Conservation (phyloP, 2,113 vertebrate species). For the Bujurquina vittata region DNA sequence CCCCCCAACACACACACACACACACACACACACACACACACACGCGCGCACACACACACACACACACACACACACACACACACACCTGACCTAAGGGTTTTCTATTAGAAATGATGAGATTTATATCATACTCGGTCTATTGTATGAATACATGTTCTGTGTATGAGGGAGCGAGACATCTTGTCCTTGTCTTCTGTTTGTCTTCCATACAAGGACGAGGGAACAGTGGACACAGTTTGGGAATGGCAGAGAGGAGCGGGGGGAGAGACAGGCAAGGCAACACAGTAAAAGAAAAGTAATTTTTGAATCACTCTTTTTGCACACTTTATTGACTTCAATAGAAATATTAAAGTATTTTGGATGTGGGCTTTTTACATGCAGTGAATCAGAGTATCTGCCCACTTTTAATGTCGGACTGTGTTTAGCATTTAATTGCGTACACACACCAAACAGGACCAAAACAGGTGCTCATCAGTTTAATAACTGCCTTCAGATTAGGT, state of each 20-base stretch:
- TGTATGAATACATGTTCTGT: neutral
- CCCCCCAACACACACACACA: neutral
- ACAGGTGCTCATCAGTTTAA: neutral
- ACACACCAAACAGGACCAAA: neutral
- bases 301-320: neutral
- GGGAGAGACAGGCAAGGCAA: neutral
- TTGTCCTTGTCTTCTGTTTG: conserved; percentile 17
- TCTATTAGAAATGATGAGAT: conserved; percentile 6
- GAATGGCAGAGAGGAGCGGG: neutral
- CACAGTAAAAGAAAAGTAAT: neutral
- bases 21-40: neutral
- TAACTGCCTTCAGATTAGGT: neutral
- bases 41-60: too few species aligned
- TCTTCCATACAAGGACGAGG: conserved; percentile 34
- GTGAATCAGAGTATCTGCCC: neutral
- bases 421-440: neutral
- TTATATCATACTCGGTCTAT: neutral
- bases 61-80: neutral
- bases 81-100: neutral
- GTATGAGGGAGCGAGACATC: conserved; percentile 10
- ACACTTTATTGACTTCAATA: neutral
- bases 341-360: neutral
- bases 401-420: neutral
- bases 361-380: neutral
- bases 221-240: neutral